These are phyloP conservation scores for Hybognathus amarus DNA, from an alignment of 2,797 vertebrate genomes.

Conservation along the genomic window DNA sequence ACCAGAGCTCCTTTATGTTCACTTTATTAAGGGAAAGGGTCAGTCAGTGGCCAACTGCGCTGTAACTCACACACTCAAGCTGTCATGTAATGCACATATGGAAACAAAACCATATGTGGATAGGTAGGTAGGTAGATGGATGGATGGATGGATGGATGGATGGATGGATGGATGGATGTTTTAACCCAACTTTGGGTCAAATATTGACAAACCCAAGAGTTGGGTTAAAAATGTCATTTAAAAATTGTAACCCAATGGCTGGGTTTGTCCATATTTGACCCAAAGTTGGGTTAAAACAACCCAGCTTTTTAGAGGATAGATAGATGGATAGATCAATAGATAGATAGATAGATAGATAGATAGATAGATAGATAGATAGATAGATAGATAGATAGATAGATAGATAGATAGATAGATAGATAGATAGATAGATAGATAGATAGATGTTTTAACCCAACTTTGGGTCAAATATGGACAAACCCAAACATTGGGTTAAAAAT, in stretches of 20 bases:
- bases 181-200: too few species aligned
- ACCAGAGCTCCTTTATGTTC: constrained; percentile 36
- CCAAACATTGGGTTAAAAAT: too few species aligned
- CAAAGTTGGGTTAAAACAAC: too few species aligned
- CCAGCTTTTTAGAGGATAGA: too few species aligned
- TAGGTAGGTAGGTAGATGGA: neutral
- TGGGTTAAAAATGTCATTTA: too few species aligned
- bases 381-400: neutral
- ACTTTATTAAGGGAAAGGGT: constrained; percentile 54
- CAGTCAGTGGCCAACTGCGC: constrained; percentile 46
- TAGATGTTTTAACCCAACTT: too few species aligned
- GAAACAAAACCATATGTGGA: neutral
- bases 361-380: neutral
- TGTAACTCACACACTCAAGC: constrained; percentile 31
- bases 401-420: too few species aligned
- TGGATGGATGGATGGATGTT: neutral
- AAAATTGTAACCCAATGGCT: too few species aligned
- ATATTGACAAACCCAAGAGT: too few species aligned
- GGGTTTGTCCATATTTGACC: too few species aligned
- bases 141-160: neutral
- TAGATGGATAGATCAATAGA: neutral
- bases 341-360: neutral
- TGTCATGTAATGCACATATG: constrained; percentile 3
- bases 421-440: too few species aligned
- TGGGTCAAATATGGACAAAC: too few species aligned